Percentiles rank a stretch among this genome's conserved stretches.
These are phyloP conservation scores for Erebia aethiops DNA, from an alignment of 2,888 invertebrate genomes.

Conservation along the genomic window DNA sequence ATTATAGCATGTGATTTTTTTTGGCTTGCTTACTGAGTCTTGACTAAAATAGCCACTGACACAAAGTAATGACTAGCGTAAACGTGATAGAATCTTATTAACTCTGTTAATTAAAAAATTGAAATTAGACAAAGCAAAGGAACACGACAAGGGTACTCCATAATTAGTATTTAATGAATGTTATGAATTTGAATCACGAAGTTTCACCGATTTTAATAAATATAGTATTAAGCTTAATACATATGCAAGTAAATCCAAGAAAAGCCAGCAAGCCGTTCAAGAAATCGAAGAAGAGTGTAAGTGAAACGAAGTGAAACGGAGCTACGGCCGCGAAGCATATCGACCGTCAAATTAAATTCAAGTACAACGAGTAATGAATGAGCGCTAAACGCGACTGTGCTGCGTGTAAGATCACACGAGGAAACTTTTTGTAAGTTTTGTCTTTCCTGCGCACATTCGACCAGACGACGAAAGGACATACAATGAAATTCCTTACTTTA, in stretches of 20 bases:
- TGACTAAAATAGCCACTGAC: background rate
- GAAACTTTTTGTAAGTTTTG: background rate
- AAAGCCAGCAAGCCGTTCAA: slow-evolving; percentile 20
- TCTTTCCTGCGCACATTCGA: background rate
- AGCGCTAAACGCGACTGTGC: slow-evolving; percentile 9
- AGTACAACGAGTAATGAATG: slow-evolving; percentile 57
- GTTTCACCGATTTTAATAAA: slow-evolving; percentile 1
- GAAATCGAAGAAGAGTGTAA: slow-evolving; percentile 37
- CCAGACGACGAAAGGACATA: background rate
- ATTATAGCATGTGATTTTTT: no score
- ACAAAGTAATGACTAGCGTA: background rate
- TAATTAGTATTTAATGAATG: background rate
- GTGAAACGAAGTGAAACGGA: slow-evolving; percentile 74
- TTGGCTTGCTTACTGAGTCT: background rate
- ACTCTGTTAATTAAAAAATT: background rate
- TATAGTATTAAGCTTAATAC: slow-evolving; percentile 7
- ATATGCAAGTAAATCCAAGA: slow-evolving; percentile 16
- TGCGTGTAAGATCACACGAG: background rate
- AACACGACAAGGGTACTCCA: background rate
- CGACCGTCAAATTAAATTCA: slow-evolving; percentile 75
- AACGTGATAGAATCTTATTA: background rate
- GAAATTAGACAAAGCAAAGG: background rate
- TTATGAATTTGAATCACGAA: background rate
- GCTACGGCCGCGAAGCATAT: slow-evolving; percentile 70
- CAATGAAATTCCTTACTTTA: no score